A percentile compares a stretch with the other conserved stretches of the same genome.
Evolutionary conservation across 2,888 invertebrate genomes (phyloP).

Genomic region (Lasioglossum lativentre): DNA sequence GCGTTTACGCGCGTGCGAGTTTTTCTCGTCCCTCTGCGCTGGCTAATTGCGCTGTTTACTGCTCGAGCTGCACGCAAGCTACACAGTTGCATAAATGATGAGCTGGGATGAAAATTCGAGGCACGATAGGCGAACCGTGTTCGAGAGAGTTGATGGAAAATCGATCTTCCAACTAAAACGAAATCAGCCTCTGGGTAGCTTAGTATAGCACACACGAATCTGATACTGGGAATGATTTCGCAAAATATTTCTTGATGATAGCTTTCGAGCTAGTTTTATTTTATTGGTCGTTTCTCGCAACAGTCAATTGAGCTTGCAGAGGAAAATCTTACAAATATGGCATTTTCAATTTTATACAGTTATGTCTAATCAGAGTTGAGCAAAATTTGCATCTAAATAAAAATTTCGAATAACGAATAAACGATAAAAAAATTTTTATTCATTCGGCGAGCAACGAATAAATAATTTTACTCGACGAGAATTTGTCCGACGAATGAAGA

Average conservation of each 20-base stretch:
- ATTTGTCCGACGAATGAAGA: too few relatives aligned
- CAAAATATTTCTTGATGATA: background rate
- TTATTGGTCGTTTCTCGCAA: background rate
- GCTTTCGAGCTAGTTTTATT: too few relatives aligned
- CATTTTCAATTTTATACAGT: too few relatives aligned
- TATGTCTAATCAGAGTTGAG: too few relatives aligned
- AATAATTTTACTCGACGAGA: too few relatives aligned
- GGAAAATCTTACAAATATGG: too few relatives aligned
- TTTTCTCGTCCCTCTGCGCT: constrained; percentile 37
- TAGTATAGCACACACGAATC: background rate
- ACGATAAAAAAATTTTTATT: too few relatives aligned
- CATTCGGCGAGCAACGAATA: too few relatives aligned
- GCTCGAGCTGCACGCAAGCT: constrained; percentile 57
- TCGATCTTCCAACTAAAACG: background rate
- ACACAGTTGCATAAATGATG: constrained; percentile 63
- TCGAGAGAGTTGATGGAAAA: background rate
- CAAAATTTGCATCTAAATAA: too few relatives aligned
- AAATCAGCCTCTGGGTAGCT: background rate
- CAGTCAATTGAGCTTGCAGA: background rate
- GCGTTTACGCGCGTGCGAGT: constrained; percentile 40
- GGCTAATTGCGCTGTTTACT: constrained; percentile 56
- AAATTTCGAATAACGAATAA: too few relatives aligned
- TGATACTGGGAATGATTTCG: too few relatives aligned
- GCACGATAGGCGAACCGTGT: background rate
- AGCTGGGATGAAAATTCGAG: constrained; percentile 40